Evolutionary conservation across 2,113 vertebrate genomes (phyloP).

Genomic region (Tricholaema leucomelas): DNA sequence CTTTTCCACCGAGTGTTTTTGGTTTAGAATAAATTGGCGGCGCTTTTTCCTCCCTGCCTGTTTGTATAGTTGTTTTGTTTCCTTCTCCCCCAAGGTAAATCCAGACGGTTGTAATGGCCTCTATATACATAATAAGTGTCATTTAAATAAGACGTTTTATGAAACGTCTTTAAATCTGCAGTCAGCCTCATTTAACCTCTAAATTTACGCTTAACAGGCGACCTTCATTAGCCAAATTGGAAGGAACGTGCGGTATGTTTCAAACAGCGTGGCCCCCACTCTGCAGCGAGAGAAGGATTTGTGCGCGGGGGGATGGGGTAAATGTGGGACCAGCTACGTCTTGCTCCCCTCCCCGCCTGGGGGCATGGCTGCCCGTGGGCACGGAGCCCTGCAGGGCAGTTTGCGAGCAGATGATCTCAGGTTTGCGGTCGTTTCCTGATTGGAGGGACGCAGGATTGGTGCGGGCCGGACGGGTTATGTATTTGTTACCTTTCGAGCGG

Average conservation of each 20-base stretch:
- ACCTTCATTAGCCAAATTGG: slow-evolving; percentile 26
- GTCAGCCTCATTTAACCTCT: slow-evolving; percentile 49
- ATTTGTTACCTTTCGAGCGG: slow-evolving; percentile 51
- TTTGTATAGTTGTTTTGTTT: slow-evolving; percentile 22
- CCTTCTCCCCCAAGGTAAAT: background rate
- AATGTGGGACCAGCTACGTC: background rate
- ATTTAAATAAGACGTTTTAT: slow-evolving; percentile 37
- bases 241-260: background rate
- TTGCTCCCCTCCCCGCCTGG: background rate
- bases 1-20: background rate
- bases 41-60: background rate
- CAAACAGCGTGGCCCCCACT: background rate
- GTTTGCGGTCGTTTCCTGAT: background rate
- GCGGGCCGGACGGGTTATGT: background rate
- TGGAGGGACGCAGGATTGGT: background rate
- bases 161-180: slow-evolving; percentile 27
- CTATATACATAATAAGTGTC: background rate
- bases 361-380: background rate
- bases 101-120: background rate
- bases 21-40: background rate
- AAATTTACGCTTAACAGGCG: slow-evolving; percentile 9
- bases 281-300: background rate
- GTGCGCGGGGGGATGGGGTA: accelerated
- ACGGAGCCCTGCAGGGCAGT: background rate
- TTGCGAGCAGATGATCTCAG: background rate